These are phyloP conservation scores for Platichthys flesus DNA, from an alignment of 2,113 vertebrate species.

Conservation along the genomic window DNA sequence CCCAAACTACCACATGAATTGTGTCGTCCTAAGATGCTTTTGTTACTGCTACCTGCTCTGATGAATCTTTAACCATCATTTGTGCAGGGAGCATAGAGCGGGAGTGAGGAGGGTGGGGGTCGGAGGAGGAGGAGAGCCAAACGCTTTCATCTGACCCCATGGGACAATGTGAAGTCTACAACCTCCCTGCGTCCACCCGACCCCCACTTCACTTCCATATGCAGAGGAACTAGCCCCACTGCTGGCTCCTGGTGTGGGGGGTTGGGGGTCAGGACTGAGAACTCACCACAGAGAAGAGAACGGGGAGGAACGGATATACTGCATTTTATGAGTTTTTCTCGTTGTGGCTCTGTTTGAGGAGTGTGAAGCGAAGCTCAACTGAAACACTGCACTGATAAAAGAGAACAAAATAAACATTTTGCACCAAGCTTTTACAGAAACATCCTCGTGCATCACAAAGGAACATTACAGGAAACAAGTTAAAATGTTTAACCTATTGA, in stretches of 20 bases:
- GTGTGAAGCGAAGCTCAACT: conserved; percentile 14
- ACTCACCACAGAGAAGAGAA: conserved; percentile 30
- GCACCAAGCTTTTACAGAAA: neutral
- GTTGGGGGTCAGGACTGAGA: conserved; percentile 71
- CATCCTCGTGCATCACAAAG: neutral
- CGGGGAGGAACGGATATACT: conserved; percentile 11
- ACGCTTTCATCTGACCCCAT: conserved; percentile 78
- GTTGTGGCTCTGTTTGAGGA: neutral
- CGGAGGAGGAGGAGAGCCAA: conserved; percentile 39
- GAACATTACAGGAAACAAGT: neutral
- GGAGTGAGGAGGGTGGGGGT: conserved; percentile 9
- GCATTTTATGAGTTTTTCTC: neutral
- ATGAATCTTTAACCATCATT: conserved; percentile 35
- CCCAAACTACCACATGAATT: neutral
- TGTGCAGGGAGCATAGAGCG: conserved; percentile 32
- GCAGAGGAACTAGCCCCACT: conserved; percentile 63
- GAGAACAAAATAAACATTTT: neutral
- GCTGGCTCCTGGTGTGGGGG: conserved; percentile 70
- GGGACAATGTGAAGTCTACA: conserved; percentile 71
- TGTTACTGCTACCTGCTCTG: conserved; percentile 8
- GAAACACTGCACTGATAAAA: conserved; percentile 7
- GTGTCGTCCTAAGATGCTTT: conserved; percentile 4
- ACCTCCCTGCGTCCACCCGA: conserved; percentile 62
- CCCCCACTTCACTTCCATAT: conserved; percentile 76
- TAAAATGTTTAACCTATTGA: neutral